Base-by-base conservation (phyloP, 2,113 vertebrate species). In the Carassius gibelio region DNA sequence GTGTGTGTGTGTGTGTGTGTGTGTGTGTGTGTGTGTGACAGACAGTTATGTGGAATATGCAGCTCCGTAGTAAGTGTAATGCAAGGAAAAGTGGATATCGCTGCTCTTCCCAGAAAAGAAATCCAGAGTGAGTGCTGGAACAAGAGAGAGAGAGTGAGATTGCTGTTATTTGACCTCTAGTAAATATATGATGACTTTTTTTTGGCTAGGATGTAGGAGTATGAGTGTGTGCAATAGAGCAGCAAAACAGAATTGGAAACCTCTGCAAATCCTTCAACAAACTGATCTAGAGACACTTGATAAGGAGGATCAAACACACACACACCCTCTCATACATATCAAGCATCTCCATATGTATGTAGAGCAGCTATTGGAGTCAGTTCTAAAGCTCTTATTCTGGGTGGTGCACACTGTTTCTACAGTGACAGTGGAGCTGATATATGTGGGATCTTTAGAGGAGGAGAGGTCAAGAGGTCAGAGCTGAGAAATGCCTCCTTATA, bases 391-490 rank as follows among this genome's bases (percentile, higher is more conserved):
- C 9, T 59, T 30, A 55, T 57, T 61, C 59, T 23, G 52, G 82
- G 81, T 26, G 57, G 15, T 3, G 68, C 75, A 50, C 42, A 52
- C 66, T 42, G 77, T 85, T 81, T 19, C 84, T 72, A 85, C 26
- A 19, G 84, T 75, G 79, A 82, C 85, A 26, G 55, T 75, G 21
- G 26, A 52, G 66, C 66, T 75, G 79, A 82, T 82, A 61, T 81
- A 82, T 1, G 71, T 76, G 45, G 79, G 79, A 81, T 86, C 78
- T 64, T 75, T 52, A 86, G 79, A 76, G 62, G 85, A 64, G 45
- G 45, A 76, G 85, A 82, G 79, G 78, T 86, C 79, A 76, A 48
- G 34, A 15, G 85, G 79, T 86, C 79, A 68, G 48, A 3, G 3
- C 78, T 81, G 34, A 68, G 61, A 82, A 59, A 86, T 74, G 15